Conservation (phyloP, 2,113 vertebrate species). For the Sialia sialis region DNA sequence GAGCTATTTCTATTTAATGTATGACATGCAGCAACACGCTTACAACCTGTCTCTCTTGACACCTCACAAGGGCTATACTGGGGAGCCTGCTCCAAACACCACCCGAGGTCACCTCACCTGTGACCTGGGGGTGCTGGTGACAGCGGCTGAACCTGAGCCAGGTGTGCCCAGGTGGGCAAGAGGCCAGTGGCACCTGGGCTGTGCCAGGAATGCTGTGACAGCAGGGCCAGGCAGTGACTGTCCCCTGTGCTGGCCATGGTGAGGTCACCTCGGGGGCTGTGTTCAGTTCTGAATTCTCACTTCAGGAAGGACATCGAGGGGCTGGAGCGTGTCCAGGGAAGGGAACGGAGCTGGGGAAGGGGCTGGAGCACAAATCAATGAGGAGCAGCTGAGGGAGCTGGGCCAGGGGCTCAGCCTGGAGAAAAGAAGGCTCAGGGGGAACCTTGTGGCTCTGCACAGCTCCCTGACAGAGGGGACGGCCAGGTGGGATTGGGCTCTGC, state of each 20-base stretch:
- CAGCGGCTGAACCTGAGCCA: neutral
- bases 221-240: neutral
- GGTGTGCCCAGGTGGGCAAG: neutral
- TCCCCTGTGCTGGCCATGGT: neutral
- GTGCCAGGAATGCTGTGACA: rapidly evolving
- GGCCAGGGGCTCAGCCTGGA: neutral
- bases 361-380: neutral
- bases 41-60: rapidly evolving
- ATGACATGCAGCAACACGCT: rapidly evolving
- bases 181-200: neutral
- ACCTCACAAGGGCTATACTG: rapidly evolving
- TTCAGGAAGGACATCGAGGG: neutral
- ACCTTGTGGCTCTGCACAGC: neutral
- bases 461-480: neutral
- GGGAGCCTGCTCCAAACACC: neutral
- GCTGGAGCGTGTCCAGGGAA: neutral
- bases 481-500: neutral
- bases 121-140: neutral
- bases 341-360: neutral
- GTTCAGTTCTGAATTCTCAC: neutral
- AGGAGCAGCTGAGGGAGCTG: neutral
- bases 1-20: neutral
- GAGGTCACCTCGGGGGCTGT: neutral
- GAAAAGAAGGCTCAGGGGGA: neutral
- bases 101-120: neutral